These are phyloP conservation scores for Rambutsinella grinnellia DNA, from an alignment of 2,888 invertebrate genomes.

Conservation along the genomic window DNA sequence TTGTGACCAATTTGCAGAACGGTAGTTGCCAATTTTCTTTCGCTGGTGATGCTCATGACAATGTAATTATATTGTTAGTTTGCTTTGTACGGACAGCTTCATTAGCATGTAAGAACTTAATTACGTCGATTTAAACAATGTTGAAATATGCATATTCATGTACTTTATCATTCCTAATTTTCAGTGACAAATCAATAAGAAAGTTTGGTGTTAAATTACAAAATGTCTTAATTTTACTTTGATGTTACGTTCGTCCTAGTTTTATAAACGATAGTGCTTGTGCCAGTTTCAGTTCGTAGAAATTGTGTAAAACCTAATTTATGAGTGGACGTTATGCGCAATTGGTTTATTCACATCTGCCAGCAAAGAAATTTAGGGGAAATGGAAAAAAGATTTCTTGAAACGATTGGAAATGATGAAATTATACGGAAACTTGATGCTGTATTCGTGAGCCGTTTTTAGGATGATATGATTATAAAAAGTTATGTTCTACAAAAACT, in stretches of 20 bases:
- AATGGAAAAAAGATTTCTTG: not conserved
- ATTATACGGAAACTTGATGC: no score
- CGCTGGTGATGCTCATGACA: no score
- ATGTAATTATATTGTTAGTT: no score
- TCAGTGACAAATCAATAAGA: slow-evolving; percentile 4
- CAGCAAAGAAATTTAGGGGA: not conserved
- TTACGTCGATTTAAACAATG: slow-evolving; percentile 1
- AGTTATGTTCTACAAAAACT: no score
- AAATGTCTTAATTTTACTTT: slow-evolving; percentile 16
- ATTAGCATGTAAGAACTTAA: slow-evolving; percentile 11
- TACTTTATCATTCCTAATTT: slow-evolving; percentile 11
- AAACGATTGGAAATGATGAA: not conserved
- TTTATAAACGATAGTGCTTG: not conserved
- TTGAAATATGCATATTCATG: slow-evolving; percentile 9
- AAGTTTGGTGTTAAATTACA: not conserved
- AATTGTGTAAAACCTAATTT: not conserved
- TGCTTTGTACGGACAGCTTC: no score
- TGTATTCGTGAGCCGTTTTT: no score
- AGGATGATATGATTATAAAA: no score
- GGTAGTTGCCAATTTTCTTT: no score
- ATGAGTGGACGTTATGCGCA: not conserved
- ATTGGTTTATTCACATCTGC: not conserved
- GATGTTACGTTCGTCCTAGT: slow-evolving; percentile 3
- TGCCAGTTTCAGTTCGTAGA: not conserved
- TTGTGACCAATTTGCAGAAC: no score